These are phyloP conservation scores for Cryptoprocta ferox DNA, from an alignment of 2,797 vertebrate species.

Conservation along the genomic window DNA sequence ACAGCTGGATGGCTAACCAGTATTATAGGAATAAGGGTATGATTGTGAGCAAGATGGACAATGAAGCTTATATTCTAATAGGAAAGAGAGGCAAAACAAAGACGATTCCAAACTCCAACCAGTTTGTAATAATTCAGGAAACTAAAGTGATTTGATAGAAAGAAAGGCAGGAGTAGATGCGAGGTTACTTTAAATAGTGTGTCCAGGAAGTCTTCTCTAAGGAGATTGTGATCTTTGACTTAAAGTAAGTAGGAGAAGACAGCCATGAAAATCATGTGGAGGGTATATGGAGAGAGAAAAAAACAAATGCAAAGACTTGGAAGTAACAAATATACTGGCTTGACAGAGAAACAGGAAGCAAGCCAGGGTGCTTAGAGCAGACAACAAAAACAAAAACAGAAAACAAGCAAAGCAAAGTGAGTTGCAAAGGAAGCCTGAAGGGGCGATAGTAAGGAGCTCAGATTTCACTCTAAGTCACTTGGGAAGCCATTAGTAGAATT, in stretches of 20 bases:
- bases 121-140: neutral
- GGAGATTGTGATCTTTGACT: neutral
- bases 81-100: neutral
- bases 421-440: neutral
- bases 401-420: neutral
- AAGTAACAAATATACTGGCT: neutral
- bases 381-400: neutral
- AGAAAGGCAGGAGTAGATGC: neutral
- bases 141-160: conserved; percentile 14
- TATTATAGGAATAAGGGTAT: neutral
- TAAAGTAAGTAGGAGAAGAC: neutral
- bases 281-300: neutral
- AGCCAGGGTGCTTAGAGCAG: neutral
- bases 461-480: neutral
- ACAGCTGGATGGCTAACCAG: neutral
- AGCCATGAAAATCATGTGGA: neutral
- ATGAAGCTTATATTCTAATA: neutral
- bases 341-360: neutral
- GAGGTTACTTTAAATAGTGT: neutral
- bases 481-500: conserved; percentile 63
- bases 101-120: neutral
- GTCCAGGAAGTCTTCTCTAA: neutral
- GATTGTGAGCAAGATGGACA: neutral
- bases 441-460: neutral
- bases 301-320: neutral